Evolutionary conservation across 1,140 invertebrate species (phyloP), one percentile per base, ranked within the genome.

Genomic region (Drosophila ironensis): DNA sequence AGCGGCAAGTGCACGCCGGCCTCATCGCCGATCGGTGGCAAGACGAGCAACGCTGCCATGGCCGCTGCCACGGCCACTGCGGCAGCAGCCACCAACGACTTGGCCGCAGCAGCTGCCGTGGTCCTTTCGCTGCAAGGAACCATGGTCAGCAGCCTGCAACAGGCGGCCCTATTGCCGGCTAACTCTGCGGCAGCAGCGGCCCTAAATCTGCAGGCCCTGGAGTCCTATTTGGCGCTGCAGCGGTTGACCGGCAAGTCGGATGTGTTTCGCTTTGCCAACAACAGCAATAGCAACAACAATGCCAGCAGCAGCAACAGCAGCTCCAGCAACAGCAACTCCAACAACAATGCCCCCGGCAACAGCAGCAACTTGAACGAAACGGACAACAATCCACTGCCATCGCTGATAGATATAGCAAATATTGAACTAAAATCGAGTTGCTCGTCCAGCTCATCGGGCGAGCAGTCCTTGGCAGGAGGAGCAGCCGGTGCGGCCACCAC

Each of bases 181-280:
- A 94, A 95, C 63, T 95, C 94, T 1, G 94, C 95, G 1, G 94
- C 95, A 1, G 94, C 94, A 1, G 94, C 95, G 3, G 95, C 95
- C 0, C 90, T 96, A 3, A 96, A 96, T 89, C 91, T 96, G 3
- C 95, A 96, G 90, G 95, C 95, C 2, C 88, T 96, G 25, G 95
- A 96, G 90, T 96, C 95, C 19, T 96, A 96, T 90, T 91, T 96
- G 81, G 95, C 95, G 8, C 90, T 96, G 25, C 95, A 96, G 90
- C 92, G 95, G 54, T 91, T 96, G 16, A 93, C 92, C 1, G 91
- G 89, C 11, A 89, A 87, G 67, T 88, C 82, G 20, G 88, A 90
- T 75, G 87, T 89, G 2, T 76, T 89, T 69, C 78, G 88, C 37
- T 75, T 81, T 35, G 46, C 37, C 46, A 67, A 25, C 48, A 66